A percentile compares a stretch with the other conserved stretches of the same genome.
Conservation (phyloP, 2,888 invertebrate genomes). For the Alcis repandata region DNA sequence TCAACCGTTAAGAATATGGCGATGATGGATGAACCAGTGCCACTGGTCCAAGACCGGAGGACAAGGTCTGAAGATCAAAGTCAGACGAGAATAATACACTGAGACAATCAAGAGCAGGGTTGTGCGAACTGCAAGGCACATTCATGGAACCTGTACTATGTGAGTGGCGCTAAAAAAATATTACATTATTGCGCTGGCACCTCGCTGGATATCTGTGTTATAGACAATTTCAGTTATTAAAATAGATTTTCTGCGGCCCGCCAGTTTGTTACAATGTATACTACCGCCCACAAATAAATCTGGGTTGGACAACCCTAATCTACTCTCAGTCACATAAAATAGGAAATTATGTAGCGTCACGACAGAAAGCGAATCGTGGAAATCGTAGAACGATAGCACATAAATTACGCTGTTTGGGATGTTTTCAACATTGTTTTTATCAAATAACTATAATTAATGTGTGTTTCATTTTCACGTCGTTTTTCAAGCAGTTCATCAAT, state of each 20-base stretch:
- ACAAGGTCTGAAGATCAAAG: constrained; percentile 40
- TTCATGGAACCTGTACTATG: no score
- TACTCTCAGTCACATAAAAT: constrained; percentile 10
- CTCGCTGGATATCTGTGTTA: no score
- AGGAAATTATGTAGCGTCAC: constrained; percentile 19
- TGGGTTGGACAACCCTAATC: not conserved
- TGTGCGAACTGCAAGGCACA: not conserved
- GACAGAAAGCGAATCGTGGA: not conserved
- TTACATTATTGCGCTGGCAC: no score
- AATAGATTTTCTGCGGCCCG: no score
- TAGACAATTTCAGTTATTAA: no score
- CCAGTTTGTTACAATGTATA: no score
- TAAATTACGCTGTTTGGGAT: constrained; percentile 2
- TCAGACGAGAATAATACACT: constrained; percentile 17
- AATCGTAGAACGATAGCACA: constrained; percentile 7
- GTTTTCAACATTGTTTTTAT: not conserved
- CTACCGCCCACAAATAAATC: no score
- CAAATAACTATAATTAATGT: not conserved
- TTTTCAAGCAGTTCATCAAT: no score
- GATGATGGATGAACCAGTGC: constrained; percentile 37
- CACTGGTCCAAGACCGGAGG: constrained; percentile 24
- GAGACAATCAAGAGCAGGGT: not conserved
- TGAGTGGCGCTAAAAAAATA: no score
- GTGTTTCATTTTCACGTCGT: no score
- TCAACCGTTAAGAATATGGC: not conserved